phyloP scores from a whole-genome alignment of 2,888 invertebrate species.

The Acanthosepion pharaonis region DNA sequence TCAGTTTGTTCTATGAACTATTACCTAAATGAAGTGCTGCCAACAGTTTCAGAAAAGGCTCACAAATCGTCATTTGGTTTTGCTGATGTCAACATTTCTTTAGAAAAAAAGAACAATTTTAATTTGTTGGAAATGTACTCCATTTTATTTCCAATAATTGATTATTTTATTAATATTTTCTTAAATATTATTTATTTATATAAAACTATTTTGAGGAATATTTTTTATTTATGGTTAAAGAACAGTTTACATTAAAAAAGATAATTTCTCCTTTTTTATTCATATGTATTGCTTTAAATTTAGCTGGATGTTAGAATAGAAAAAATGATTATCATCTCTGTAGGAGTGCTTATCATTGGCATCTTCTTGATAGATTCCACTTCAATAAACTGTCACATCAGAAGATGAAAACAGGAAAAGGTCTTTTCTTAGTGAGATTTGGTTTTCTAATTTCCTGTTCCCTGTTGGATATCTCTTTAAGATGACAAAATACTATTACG shows the following conservation, averaged over 20 bases:
- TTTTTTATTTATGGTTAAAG: neutral
- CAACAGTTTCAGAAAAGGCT: neutral
- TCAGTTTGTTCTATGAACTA: too few relatives aligned
- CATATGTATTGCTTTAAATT: too few relatives aligned
- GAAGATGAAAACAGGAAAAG: neutral
- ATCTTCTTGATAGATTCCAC: constrained; percentile 22
- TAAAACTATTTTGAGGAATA: neutral
- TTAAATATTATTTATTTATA: neutral
- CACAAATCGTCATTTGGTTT: neutral
- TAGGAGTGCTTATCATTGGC: neutral
- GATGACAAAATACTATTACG: constrained; percentile 22
- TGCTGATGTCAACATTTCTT: neutral
- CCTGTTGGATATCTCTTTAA: constrained; percentile 33
- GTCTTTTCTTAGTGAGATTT: constrained; percentile 33
- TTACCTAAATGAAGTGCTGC: neutral
- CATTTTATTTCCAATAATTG: neutral
- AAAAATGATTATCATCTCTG: neutral
- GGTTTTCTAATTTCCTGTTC: constrained; percentile 13
- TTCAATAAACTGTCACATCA: neutral
- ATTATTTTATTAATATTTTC: neutral
- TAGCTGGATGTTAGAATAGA: neutral
- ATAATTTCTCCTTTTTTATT: neutral
- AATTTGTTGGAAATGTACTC: neutral
- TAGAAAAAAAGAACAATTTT: neutral
- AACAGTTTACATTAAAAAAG: neutral